Base-by-base conservation (phyloP, 2,888 invertebrate genomes). In the Pseudanteris insignis region DNA sequence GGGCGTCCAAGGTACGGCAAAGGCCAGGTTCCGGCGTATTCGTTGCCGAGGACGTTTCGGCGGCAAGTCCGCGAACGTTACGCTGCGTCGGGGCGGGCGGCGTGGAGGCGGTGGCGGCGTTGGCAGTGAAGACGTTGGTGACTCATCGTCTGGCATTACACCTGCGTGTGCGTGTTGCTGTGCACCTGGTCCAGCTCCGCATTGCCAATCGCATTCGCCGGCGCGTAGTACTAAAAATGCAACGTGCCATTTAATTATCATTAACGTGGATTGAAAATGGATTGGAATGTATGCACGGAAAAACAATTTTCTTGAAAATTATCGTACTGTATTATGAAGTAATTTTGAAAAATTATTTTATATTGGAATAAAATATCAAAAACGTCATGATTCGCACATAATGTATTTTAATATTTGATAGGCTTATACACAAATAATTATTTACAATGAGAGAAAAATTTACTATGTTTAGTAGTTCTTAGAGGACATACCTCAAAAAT, bases 201-300 rank as follows among this genome's bases (percentile, higher is more conserved):
- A 72, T 85, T 85, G 66, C 89, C 86, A 73, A 91, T 88, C 82
- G 91, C 91, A 73, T 88, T 89, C 69, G 90, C 89, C 46, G 91
- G 88, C 37, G 91, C 86, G 82, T 92, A 92, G 78, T 92, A 92
- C 91, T 92, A 88, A 89, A 88, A 43, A n/a, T n/a, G n/a, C n/a
- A n/a, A n/a, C n/a, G n/a, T n/a, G n/a, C n/a, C 6, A 10, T 28
- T 13, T 10, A 21, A 21, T 5, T 7, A 21, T 21, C 5, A 7
- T 21, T 21, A 4, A 21, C 21, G n/a, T n/a, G n/a, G n/a, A n/a
- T n/a, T n/a, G n/a, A n/a, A n/a, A n/a, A n/a, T n/a, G n/a, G n/a
- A n/a, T n/a, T n/a, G n/a, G n/a, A n/a, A n/a, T n/a, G n/a, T n/a
- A n/a, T n/a, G n/a, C n/a, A n/a, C n/a, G n/a, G n/a, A n/a, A n/a